Conservation (phyloP, 2,113 vertebrate genomes). For the Callopanchax toddi region DNA sequence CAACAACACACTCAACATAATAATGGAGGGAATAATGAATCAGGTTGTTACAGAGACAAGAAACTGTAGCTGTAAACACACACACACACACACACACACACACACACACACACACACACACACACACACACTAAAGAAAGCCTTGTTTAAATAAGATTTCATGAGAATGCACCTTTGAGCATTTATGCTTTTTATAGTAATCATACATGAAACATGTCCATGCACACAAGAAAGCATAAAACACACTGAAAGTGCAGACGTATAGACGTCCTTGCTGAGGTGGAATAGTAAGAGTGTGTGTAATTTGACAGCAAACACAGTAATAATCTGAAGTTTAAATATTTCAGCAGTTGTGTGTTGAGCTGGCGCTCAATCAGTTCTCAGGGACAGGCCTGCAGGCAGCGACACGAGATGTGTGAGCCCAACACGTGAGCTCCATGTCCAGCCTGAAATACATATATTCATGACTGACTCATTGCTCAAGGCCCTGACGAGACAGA, state of each 20-base stretch:
- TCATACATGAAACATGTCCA: too few relatives aligned
- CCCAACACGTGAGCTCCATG: slow-evolving; percentile 62
- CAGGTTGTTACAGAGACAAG: slow-evolving; percentile 22
- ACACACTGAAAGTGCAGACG: slow-evolving; percentile 4
- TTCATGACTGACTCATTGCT: slow-evolving; percentile 54
- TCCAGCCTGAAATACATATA: slow-evolving; percentile 42
- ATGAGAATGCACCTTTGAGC: too few relatives aligned
- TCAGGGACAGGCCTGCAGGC: slow-evolving; percentile 46
- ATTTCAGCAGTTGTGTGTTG: slow-evolving; percentile 71
- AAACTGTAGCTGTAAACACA: slow-evolving; percentile 53
- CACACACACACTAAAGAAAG: too few relatives aligned
- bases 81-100: background rate
- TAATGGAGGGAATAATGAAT: slow-evolving; percentile 15
- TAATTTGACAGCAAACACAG: slow-evolving; percentile 62
- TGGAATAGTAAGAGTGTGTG: slow-evolving; percentile 49
- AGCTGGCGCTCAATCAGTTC: slow-evolving; percentile 49
- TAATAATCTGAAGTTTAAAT: slow-evolving; percentile 76
- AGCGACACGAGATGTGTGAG: slow-evolving; percentile 46
- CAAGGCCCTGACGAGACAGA: slow-evolving; percentile 29
- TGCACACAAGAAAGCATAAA: too few relatives aligned
- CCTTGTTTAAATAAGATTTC: too few relatives aligned
- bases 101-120: slow-evolving; percentile 30
- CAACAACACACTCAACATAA: slow-evolving; percentile 33
- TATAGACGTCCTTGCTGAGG: slow-evolving; percentile 14
- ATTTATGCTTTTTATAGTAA: too few relatives aligned